phyloP scores from a whole-genome alignment of 2,888 invertebrate species.

The Subacronicta megacephala region DNA sequence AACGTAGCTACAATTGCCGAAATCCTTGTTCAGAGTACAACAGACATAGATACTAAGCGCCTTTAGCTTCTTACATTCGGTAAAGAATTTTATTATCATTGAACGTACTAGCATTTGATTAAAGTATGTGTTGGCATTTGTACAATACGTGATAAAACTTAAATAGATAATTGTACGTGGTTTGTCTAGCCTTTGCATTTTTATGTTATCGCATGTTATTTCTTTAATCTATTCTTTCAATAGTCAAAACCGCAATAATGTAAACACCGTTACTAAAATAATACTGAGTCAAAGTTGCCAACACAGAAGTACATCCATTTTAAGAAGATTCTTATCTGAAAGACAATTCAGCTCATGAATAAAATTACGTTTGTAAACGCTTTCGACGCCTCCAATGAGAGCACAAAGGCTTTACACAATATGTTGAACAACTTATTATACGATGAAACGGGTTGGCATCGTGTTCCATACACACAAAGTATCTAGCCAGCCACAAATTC shows the following conservation, averaged over 20 bases:
- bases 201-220: background rate
- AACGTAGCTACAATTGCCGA: conserved; percentile 50
- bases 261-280: conserved; percentile 11
- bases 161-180: conserved; percentile 28
- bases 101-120: conserved; percentile 22
- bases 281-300: conserved; percentile 25
- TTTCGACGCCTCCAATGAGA: conserved; percentile 55
- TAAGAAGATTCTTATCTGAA: conserved; percentile 41
- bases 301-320: conserved; percentile 32
- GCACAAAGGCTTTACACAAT: conserved; percentile 64
- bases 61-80: conserved; percentile 8
- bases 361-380: conserved; percentile 52
- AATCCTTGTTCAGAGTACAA: conserved; percentile 22
- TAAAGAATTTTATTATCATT: conserved; percentile 9
- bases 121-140: conserved; percentile 36
- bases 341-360: conserved; percentile 49
- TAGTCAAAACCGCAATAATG: conserved; percentile 6
- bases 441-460: conserved; percentile 65
- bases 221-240: background rate
- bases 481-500: conserved; percentile 59
- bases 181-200: conserved; percentile 7
- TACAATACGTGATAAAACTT: conserved; percentile 43
- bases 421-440: conserved; percentile 55
- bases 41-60: conserved; percentile 24
- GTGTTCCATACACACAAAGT: conserved; percentile 47